Percentiles rank a stretch among this genome's conserved stretches.
Conservation (phyloP, 2,113 vertebrate species). For the Calonectris borealis region DNA sequence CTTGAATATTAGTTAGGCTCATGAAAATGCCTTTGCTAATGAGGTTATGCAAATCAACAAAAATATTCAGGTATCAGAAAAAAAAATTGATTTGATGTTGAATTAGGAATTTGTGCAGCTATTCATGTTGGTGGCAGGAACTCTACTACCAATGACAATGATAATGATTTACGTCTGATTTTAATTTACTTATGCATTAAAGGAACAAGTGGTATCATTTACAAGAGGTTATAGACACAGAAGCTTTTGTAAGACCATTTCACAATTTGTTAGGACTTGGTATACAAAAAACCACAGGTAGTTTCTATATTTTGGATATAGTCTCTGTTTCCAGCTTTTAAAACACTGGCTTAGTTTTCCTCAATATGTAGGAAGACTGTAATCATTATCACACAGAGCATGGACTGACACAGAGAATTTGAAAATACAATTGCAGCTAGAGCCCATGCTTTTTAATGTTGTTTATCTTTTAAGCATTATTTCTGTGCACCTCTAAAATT, state of each 20-base stretch:
- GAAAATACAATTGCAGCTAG: neutral
- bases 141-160: neutral
- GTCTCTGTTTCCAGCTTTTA: neutral
- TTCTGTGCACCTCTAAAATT: neutral
- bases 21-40: constrained; percentile 23
- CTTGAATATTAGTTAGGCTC: neutral
- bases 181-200: neutral
- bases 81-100: neutral
- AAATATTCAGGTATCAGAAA: constrained; percentile 20
- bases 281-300: neutral
- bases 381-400: neutral
- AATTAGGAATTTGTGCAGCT: neutral
- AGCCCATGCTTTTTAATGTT: neutral
- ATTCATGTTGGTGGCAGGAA: neutral
- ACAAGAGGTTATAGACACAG: neutral
- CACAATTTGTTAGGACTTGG: neutral
- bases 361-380: neutral
- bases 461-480: neutral
- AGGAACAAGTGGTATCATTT: neutral
- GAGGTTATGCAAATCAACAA: constrained; percentile 15
- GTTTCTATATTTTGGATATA: neutral
- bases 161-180: neutral
- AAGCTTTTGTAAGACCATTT: neutral
- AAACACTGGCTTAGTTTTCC: neutral
- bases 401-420: neutral